phyloP scores from a whole-genome alignment of 2,797 vertebrate genomes.

The Acrossocheilus wenchowensis region DNA sequence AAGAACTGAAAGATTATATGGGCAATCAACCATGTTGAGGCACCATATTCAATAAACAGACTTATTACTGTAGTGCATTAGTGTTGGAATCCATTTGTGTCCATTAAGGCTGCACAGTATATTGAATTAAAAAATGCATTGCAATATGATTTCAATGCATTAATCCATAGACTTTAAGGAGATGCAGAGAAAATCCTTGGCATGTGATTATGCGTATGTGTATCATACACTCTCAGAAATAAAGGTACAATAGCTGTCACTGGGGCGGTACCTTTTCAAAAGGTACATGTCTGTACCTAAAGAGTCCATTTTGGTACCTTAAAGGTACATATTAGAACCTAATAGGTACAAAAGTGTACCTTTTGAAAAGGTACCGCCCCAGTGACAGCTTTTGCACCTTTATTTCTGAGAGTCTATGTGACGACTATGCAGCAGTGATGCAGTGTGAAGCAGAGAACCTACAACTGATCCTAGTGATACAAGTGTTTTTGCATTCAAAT shows the following conservation, averaged over 20 bases:
- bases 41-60: background rate
- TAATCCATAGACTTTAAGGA: background rate
- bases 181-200: background rate
- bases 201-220: background rate
- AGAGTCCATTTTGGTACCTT: too few relatives aligned
- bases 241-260: too few relatives aligned
- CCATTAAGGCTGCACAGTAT: conserved; percentile 11
- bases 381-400: too few relatives aligned
- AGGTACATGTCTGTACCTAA: too few relatives aligned
- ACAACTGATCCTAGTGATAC: background rate
- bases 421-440: too few relatives aligned
- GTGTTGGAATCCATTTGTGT: conserved; percentile 15
- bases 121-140: background rate
- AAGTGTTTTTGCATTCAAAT: background rate
- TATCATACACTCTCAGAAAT: too few relatives aligned
- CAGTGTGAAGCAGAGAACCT: background rate
- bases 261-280: too few relatives aligned
- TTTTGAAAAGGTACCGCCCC: too few relatives aligned
- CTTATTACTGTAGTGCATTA: background rate
- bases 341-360: too few relatives aligned
- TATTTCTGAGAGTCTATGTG: background rate
- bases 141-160: background rate
- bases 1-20: conserved; percentile 35
- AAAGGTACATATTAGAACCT: too few relatives aligned
- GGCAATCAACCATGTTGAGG: background rate